Evolutionary conservation across 92 coral and sea anemone species (phyloP).

Genomic region (Galaxea fascicularis): DNA sequence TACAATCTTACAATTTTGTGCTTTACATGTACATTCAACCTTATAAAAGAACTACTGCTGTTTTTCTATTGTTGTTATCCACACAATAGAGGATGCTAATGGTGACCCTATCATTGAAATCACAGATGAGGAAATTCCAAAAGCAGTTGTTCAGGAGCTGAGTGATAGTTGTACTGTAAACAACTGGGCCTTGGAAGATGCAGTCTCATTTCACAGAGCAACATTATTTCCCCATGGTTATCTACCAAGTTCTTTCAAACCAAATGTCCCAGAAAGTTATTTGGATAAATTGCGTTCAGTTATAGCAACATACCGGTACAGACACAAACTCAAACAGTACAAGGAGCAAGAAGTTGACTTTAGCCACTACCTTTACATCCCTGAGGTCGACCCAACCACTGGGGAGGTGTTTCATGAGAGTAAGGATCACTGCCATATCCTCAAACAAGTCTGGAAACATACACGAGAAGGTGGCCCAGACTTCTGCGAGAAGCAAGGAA

Average conservation of each 20-base stretch:
- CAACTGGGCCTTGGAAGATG: slow-evolving; percentile 60
- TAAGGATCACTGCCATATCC: slow-evolving; percentile 67
- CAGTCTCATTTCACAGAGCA: slow-evolving; percentile 47
- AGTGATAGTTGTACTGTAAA: slow-evolving; percentile 3
- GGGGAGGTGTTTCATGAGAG: slow-evolving; percentile 59
- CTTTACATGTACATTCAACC: no score
- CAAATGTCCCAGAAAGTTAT: slow-evolving; percentile 44
- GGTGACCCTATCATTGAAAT: no score
- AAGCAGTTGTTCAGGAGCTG: slow-evolving; percentile 38
- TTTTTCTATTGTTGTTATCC: no score
- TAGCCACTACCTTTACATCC: slow-evolving; percentile 50
- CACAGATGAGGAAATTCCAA: slow-evolving; percentile 61
- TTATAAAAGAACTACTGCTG: no score
- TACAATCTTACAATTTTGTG: no score
- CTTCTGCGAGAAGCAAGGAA: not conserved
- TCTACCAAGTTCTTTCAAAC: slow-evolving; percentile 58
- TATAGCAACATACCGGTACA: slow-evolving; percentile 60
- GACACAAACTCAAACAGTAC: slow-evolving; percentile 32
- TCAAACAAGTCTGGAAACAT: slow-evolving; percentile 58
- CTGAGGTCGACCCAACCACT: slow-evolving; percentile 62
- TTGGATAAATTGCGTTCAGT: slow-evolving; percentile 55
- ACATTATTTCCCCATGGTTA: slow-evolving; percentile 67
- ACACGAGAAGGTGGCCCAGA: slow-evolving; percentile 64
- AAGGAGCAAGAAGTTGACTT: slow-evolving; percentile 47
- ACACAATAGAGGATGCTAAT: no score